Percentiles rank a stretch among this genome's conserved stretches.
Conservation (phyloP, 2,888 invertebrate species). For the Charanyca ferruginea region DNA sequence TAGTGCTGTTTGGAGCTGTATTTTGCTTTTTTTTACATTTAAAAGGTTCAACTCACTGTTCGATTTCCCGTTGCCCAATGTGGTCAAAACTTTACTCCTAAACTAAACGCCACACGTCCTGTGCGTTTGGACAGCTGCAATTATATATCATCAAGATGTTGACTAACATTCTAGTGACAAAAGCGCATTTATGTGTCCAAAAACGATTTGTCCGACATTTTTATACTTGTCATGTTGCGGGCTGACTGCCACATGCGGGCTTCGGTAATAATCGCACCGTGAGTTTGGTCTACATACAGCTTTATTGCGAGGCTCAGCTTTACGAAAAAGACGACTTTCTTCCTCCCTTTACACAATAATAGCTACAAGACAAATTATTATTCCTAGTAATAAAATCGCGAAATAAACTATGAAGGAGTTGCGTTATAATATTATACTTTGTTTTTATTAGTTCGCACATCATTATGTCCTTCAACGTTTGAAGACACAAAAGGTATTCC, state of each 20-base stretch:
- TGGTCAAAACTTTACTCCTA: not conserved
- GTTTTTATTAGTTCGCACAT: constrained; percentile 61
- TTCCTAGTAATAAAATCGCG: constrained; percentile 10
- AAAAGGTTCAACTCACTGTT: not conserved
- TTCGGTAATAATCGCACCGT: not conserved
- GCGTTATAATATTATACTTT: constrained; percentile 55
- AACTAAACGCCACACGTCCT: not conserved
- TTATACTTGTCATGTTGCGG: not conserved
- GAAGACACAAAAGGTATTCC: constrained; percentile 61
- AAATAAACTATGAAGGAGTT: constrained; percentile 22
- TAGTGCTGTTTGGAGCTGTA: constrained; percentile 7
- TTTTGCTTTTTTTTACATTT: constrained; percentile 11
- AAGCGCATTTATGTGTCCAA: too few relatives aligned
- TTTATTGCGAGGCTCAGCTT: constrained; percentile 27
- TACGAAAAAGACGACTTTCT: constrained; percentile 13
- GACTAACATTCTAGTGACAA: too few relatives aligned
- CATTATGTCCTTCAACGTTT: constrained; percentile 61
- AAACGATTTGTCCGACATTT: too few relatives aligned
- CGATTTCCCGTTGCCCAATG: not conserved
- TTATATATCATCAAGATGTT: not conserved
- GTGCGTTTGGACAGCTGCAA: not conserved
- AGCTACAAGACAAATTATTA: constrained; percentile 12
- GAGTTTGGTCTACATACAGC: constrained; percentile 16
- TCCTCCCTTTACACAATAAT: constrained; percentile 10
- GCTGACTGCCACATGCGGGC: not conserved